Percentiles rank a stretch among this genome's conserved stretches.
phyloP scores from a whole-genome alignment of 2,888 invertebrate species.

The Polyploca ridens region DNA sequence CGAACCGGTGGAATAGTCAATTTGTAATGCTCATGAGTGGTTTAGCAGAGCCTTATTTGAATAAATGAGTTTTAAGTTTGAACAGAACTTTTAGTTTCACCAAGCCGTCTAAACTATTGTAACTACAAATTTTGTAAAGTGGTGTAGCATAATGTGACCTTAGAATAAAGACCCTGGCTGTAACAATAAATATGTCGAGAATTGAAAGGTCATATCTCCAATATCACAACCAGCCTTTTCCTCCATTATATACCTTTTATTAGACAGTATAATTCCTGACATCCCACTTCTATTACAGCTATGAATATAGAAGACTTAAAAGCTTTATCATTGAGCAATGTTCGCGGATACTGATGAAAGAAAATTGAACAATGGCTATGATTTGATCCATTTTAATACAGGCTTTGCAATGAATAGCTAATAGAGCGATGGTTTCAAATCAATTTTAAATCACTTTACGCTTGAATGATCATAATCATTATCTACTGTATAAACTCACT shows the following conservation, averaged over 20 bases:
- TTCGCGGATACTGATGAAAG: neutral
- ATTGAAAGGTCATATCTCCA: neutral
- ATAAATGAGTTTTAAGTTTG: no score
- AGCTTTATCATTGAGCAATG: neutral
- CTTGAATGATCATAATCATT: neutral
- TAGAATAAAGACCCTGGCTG: no score
- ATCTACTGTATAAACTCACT: neutral
- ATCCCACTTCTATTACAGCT: neutral
- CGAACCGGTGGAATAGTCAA: no score
- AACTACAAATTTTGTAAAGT: no score
- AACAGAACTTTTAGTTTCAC: no score
- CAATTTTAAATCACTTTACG: neutral
- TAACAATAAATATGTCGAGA: neutral
- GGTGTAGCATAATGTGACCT: no score
- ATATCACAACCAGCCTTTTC: neutral
- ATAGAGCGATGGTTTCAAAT: constrained; percentile 1
- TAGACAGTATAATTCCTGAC: neutral
- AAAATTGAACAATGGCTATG: neutral
- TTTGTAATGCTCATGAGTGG: no score
- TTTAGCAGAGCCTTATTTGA: no score
- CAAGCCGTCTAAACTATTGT: no score
- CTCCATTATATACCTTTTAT: neutral
- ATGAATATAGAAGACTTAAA: constrained; percentile 1
- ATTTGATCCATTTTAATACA: constrained; percentile 4
- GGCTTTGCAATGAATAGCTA: neutral